Percentiles rank a stretch among this genome's conserved stretches.
Evolutionary conservation across 2,113 vertebrate species (phyloP).

Genomic region (Oreotrochilus melanogaster): DNA sequence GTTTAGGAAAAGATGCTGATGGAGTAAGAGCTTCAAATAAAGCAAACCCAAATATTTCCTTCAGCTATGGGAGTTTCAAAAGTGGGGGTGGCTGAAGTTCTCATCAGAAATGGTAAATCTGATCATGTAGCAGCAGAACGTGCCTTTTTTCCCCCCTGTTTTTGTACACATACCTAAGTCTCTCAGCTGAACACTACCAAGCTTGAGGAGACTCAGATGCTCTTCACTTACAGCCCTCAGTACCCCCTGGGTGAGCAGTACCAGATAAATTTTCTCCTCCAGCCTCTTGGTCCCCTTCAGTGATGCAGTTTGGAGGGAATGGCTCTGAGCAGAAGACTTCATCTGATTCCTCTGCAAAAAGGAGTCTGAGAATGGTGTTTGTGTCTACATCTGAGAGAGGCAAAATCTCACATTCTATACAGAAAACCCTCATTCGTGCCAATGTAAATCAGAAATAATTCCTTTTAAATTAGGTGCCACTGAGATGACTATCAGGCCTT

Average conservation of each 20-base stretch:
- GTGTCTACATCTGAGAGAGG: neutral
- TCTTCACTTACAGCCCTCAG: neutral
- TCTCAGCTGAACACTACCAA: neutral
- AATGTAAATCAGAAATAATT: slow-evolving; percentile 55
- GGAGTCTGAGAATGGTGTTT: neutral
- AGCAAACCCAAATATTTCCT: neutral
- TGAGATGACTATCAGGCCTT: slow-evolving; percentile 52
- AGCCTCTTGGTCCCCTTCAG: neutral
- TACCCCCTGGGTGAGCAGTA: neutral
- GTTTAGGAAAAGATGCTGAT: neutral
- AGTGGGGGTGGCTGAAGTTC: neutral
- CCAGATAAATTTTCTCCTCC: neutral
- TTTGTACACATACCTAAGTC: neutral
- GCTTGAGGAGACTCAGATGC: neutral
- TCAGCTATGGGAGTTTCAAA: neutral
- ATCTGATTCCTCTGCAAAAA: neutral
- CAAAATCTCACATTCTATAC: slow-evolving; percentile 33
- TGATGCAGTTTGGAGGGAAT: neutral
- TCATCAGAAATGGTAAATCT: neutral
- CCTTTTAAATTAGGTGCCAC: slow-evolving; percentile 24
- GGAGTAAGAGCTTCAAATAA: neutral
- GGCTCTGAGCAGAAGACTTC: neutral
- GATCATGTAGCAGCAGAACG: neutral
- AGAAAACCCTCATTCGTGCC: slow-evolving; percentile 19
- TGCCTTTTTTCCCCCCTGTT: neutral